Conservation (phyloP, 1,140 invertebrate genomes). For the roundworm (Caenorhabditis elegans) region DNA sequence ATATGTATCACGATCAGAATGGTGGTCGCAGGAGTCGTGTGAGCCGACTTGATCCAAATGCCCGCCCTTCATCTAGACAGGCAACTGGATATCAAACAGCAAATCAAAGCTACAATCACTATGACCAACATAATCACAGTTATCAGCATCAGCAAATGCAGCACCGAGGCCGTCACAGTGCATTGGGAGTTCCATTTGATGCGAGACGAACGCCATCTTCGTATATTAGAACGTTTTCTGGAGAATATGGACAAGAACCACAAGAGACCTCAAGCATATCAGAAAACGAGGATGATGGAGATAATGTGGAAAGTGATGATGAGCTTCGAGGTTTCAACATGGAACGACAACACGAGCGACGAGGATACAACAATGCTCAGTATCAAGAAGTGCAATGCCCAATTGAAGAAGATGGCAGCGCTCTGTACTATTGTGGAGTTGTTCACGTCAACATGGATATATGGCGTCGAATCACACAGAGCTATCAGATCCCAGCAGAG, state of each 20-base stretch:
- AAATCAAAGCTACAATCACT: neutral
- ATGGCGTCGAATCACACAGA: neutral
- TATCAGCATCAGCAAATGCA: neutral
- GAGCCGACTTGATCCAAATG: neutral
- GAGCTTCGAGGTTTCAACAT: neutral
- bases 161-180: neutral
- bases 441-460: neutral
- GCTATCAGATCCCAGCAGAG: neutral
- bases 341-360: neutral
- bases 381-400: no score
- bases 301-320: neutral
- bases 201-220: neutral
- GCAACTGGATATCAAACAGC: neutral
- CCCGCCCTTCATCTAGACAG: neutral
- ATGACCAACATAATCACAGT: neutral
- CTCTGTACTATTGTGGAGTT: conserved; percentile 16
- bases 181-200: neutral
- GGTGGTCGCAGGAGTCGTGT: neutral
- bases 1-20: neutral
- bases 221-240: neutral
- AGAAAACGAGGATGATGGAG: neutral
- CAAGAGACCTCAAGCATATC: neutral
- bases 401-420: neutral
- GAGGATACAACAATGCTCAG: neutral
- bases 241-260: neutral